Evolutionary conservation across 1,140 invertebrate genomes (phyloP).

Genomic region (Procambarus clarkii): DNA sequence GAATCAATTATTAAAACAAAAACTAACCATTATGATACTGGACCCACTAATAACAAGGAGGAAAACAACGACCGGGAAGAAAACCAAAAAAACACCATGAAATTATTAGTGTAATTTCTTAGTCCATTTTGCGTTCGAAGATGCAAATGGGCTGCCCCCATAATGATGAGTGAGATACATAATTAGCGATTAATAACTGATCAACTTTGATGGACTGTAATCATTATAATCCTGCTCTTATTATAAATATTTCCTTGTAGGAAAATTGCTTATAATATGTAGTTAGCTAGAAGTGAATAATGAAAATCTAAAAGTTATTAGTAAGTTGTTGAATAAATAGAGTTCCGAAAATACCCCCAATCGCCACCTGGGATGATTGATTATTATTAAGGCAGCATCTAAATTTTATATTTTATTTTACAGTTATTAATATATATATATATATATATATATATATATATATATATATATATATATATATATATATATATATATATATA

Average conservation of each 20-base stretch:
- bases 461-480: too few relatives aligned
- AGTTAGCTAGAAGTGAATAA: neutral
- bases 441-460: too few relatives aligned
- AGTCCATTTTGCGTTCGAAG: neutral
- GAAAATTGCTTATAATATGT: neutral
- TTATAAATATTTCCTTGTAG: too few relatives aligned
- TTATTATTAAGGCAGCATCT: neutral
- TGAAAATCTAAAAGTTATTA: neutral
- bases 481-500: too few relatives aligned
- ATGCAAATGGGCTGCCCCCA: constrained; percentile 6
- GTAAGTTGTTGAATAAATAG: neutral
- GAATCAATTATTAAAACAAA: neutral
- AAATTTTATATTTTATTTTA: too few relatives aligned
- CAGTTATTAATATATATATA: too few relatives aligned
- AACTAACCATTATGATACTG: neutral
- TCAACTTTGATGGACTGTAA: neutral
- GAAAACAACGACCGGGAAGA: neutral
- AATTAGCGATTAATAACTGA: constrained; percentile 27
- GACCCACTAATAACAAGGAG: neutral
- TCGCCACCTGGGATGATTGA: neutral
- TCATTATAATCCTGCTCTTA: neutral
- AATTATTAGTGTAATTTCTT: neutral
- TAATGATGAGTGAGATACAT: constrained; percentile 7
- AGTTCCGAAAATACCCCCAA: neutral
- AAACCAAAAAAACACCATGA: neutral